Evolutionary conservation across 2,888 invertebrate genomes (phyloP), one percentile per base, ranked within the genome.

Genomic region (Holacanthella duospinosa): DNA sequence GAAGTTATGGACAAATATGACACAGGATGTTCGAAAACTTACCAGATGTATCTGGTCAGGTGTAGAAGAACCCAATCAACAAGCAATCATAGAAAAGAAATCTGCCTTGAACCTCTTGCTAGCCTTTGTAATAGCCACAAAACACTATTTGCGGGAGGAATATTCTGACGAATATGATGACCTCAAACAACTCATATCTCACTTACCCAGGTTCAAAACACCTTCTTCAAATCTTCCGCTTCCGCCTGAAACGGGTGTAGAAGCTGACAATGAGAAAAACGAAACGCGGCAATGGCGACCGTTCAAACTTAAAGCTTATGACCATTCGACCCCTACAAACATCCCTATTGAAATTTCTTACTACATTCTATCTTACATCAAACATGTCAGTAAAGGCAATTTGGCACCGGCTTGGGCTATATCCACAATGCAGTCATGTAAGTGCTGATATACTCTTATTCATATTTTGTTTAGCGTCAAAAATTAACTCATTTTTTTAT

Each of bases 151-250:
- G 6, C 29, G 58, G 36, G 58, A 58, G 25, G 58, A 58, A 24
- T 58, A 58, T 43, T 6, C 12, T 3, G 25, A 58, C 58, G 58
- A 58, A 29, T 58, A 29, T 24, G 58, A 58, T 19, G 58, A 58
- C 24, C 24, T 58, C 16, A 24, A 25, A 21, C 6, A 4, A 4
- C 29, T 58, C n/a, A 63, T 69, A 9, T 62, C 62, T 59, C 69
- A 69, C 61, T 55, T 72, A 36, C 72, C 72, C 2, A 60, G 62
- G 28, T 69, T 72, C 55, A 60, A 64, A 19, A 72, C 69, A 2
- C 70, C 70, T 1, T 64, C 64, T 16, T 69, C 70, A 1, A 70
- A 66, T 44, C 64, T 59, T 57, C 64, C 64, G 2, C 36, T 57
- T 16, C 28, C 48, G 44, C 21, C 12, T 16, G n/a, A 4, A n/a